phyloP scores from a whole-genome alignment of 2,888 invertebrate genomes.

The Endotricha flammealis region DNA sequence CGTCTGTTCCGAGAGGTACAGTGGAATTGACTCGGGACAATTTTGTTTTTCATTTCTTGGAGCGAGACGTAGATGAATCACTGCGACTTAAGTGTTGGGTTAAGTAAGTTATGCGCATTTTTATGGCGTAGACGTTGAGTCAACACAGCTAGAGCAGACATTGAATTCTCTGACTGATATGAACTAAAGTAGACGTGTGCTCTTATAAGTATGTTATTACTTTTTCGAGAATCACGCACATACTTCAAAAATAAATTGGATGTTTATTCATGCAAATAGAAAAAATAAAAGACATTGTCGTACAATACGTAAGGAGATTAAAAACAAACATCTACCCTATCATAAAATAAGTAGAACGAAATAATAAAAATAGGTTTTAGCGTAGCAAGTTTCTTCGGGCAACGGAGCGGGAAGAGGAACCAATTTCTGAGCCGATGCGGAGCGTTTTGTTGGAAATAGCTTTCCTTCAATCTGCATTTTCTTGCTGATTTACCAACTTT shows the following conservation, averaged over 20 bases:
- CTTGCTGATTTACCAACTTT: conserved; percentile 78
- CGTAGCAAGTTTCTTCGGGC: conserved; percentile 68
- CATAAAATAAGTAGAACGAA: conserved; percentile 55
- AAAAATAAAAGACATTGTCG: no score
- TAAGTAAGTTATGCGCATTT: conserved; percentile 35
- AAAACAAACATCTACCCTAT: conserved; percentile 53
- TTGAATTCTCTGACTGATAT: no score
- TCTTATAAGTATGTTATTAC: no score
- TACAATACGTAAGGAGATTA: conserved; percentile 39
- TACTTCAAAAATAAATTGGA: conserved; percentile 1
- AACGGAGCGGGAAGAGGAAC: conserved; percentile 68
- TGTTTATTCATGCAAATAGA: no score
- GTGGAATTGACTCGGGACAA: conserved; percentile 57
- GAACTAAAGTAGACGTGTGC: no score
- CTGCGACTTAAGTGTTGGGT: conserved; percentile 39
- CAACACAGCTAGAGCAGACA: conserved; percentile 5
- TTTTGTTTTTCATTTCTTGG: conserved; percentile 63
- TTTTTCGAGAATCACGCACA: no score
- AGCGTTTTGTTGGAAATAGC: conserved; percentile 77
- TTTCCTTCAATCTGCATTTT: conserved; percentile 78
- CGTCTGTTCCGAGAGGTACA: conserved; percentile 53
- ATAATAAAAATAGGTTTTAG: conserved; percentile 72
- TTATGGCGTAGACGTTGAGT: conserved; percentile 18
- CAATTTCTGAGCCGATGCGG: conserved; percentile 75
- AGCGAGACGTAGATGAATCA: conserved; percentile 50